A percentile compares a stretch with the other conserved stretches of the same genome.
Evolutionary conservation across 2,888 invertebrate species (phyloP).

Genomic region (Petrolisthes manimaculis): DNA sequence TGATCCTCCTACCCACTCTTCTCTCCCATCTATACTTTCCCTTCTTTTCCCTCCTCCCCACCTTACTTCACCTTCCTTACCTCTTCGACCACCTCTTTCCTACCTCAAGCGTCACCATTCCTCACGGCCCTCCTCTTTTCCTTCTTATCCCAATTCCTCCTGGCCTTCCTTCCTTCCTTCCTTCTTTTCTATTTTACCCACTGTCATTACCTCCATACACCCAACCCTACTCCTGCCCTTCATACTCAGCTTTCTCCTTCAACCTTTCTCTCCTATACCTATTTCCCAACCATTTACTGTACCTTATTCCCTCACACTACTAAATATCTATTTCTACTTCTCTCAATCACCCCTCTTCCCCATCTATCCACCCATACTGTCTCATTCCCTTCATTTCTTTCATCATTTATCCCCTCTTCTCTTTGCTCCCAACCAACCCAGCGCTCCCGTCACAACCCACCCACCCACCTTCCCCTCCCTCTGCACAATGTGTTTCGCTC

Average conservation of each 20-base stretch:
- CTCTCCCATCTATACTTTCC: background rate
- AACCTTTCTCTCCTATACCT: background rate
- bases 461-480: background rate
- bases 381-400: conserved; percentile 2
- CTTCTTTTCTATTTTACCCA: background rate
- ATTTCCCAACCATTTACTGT: background rate
- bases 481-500: conserved; percentile 47
- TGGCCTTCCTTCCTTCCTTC: background rate
- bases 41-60: background rate
- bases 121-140: background rate
- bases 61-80: background rate
- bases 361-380: background rate
- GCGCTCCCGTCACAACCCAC: background rate
- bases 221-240: background rate
- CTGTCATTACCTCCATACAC: background rate
- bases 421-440: background rate
- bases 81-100: background rate
- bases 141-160: background rate
- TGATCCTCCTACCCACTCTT: background rate
- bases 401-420: background rate
- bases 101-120: background rate
- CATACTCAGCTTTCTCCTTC: background rate
- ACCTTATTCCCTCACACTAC: background rate
- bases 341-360: background rate
- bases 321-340: background rate